Percentiles rank a stretch among this genome's conserved stretches.
These are phyloP conservation scores for Reticulitermes speratus DNA, from an alignment of 1,140 invertebrate genomes.

Conservation along the genomic window DNA sequence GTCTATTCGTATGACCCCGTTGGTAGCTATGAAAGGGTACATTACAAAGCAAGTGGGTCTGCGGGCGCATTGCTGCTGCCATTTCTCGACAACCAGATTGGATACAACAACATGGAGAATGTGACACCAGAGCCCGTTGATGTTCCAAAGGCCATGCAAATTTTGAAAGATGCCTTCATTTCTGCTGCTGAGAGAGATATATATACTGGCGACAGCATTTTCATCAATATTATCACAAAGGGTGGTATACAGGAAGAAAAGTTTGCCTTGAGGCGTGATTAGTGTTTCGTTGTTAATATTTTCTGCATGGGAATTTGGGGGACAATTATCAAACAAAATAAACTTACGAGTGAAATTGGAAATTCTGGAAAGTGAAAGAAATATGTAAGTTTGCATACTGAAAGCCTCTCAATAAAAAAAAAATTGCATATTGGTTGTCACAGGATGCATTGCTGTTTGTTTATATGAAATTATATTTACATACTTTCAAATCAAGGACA, in stretches of 20 bases:
- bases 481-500: too few species aligned
- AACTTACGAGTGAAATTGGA: too few species aligned
- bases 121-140: conserved; percentile 60
- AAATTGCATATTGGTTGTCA: too few species aligned
- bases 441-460: too few species aligned
- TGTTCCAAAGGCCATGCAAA: conserved; percentile 74
- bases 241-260: conserved; percentile 74
- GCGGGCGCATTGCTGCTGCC: conserved; percentile 78
- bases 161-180: conserved; percentile 95
- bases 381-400: too few species aligned
- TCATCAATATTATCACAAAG: conserved; percentile 87
- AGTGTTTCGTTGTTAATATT: conserved; percentile 44
- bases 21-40: conserved; percentile 83
- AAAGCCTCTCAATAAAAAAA: too few species aligned
- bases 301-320: too few species aligned
- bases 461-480: too few species aligned
- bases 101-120: conserved; percentile 78
- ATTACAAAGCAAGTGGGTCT: conserved; percentile 82
- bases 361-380: too few species aligned
- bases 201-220: conserved; percentile 90
- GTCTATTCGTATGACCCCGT: conserved; percentile 97
- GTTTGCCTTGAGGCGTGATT: conserved; percentile 78
- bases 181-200: conserved; percentile 97
- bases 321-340: too few species aligned
- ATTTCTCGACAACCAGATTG: conserved; percentile 89